Evolutionary conservation across 2,888 invertebrate species (phyloP).

Genomic region (Diarsia mendica): DNA sequence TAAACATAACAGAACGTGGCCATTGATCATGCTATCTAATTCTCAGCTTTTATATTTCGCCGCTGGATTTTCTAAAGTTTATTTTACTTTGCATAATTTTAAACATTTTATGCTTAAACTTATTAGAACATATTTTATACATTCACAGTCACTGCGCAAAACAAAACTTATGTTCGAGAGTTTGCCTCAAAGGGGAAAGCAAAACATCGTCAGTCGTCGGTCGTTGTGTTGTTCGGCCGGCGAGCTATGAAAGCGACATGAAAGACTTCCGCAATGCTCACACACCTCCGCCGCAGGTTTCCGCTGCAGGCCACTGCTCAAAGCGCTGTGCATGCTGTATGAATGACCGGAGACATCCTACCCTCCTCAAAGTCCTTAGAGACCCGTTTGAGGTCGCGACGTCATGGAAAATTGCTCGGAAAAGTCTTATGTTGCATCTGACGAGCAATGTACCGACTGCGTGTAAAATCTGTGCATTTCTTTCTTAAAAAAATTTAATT

Average conservation of each 20-base stretch:
- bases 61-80: background rate
- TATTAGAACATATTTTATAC: constrained; percentile 10
- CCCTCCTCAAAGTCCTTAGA: constrained; percentile 38
- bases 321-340: constrained; percentile 68
- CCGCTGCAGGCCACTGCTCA: constrained; percentile 65
- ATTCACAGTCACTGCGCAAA: constrained; percentile 42
- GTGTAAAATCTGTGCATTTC: background rate
- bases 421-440: constrained; percentile 20
- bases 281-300: constrained; percentile 61
- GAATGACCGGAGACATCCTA: constrained; percentile 59
- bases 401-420: constrained; percentile 21
- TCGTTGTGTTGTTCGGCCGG: constrained; percentile 57
- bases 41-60: constrained; percentile 5
- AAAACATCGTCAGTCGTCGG: constrained; percentile 59
- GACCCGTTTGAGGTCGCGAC: constrained; percentile 35
- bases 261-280: constrained; percentile 66
- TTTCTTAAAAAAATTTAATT: background rate
- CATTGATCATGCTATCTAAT: constrained; percentile 7
- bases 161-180: constrained; percentile 53
- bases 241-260: constrained; percentile 65
- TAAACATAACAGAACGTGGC: background rate
- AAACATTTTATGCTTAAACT: background rate
- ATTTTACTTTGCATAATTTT: constrained; percentile 11
- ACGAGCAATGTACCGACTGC: constrained; percentile 8
- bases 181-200: constrained; percentile 58